phyloP scores from a whole-genome alignment of 1,140 invertebrate species.

The Apis dorsata region DNA sequence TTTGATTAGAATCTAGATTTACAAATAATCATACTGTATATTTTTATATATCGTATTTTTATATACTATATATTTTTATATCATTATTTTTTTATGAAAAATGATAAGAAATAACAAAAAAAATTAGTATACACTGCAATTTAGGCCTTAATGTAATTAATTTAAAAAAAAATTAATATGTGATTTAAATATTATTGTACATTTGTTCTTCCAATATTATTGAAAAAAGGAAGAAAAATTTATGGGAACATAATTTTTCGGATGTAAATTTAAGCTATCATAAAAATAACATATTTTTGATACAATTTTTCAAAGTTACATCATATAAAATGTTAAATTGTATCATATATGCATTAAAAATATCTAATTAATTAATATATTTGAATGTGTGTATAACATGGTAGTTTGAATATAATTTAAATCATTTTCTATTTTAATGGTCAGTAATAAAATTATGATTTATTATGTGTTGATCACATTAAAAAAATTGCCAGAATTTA shows the following conservation, averaged over 20 bases:
- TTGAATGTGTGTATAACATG: slow-evolving; percentile 20
- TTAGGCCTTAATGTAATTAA: slow-evolving; percentile 23
- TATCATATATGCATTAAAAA: not conserved
- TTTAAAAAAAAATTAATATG: not conserved
- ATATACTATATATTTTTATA: slow-evolving; percentile 49
- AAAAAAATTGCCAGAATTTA: slow-evolving; percentile 55
- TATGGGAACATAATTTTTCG: not conserved
- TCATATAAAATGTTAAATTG: slow-evolving; percentile 17
- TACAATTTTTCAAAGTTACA: slow-evolving; percentile 13
- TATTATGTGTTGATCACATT: slow-evolving; percentile 71
- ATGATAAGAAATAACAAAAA: not conserved
- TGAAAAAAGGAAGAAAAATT: not conserved
- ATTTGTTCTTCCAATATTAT: slow-evolving; percentile 2
- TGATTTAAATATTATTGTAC: slow-evolving; percentile 16
- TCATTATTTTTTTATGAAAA: slow-evolving; percentile 64
- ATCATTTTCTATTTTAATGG: slow-evolving; percentile 60
- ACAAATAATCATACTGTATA: slow-evolving; percentile 7
- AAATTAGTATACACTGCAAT: not conserved
- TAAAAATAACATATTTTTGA: slow-evolving; percentile 33
- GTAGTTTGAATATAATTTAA: slow-evolving; percentile 7
- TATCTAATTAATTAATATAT: not conserved
- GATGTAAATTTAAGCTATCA: not conserved
- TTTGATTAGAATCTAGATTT: not conserved
- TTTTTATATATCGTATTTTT: slow-evolving; percentile 60
- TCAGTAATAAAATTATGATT: slow-evolving; percentile 40